Percentiles rank a stretch among this genome's conserved stretches.
These are phyloP conservation scores for Hypsopygia costalis DNA, from an alignment of 2,888 invertebrate species.

Conservation along the genomic window DNA sequence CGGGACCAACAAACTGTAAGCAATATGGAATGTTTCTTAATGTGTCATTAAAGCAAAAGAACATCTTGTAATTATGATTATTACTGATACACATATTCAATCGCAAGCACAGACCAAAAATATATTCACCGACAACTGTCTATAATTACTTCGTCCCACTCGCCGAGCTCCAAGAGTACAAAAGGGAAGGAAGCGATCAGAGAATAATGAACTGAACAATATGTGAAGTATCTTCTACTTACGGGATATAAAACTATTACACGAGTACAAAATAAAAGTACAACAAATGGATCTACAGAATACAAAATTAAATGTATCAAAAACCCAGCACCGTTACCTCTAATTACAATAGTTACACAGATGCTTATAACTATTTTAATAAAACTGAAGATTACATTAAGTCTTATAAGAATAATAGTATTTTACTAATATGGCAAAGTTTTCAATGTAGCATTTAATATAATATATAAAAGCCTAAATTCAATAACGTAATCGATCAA, in stretches of 20 bases:
- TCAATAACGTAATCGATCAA: constrained; percentile 53
- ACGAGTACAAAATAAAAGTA: constrained; percentile 67
- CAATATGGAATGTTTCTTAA: constrained; percentile 74
- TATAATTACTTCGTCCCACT: constrained; percentile 15
- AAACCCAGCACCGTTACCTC: constrained; percentile 77
- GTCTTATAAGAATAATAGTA: constrained; percentile 74
- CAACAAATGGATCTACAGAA: constrained; percentile 67
- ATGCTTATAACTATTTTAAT: constrained; percentile 57
- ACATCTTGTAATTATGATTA: constrained; percentile 18
- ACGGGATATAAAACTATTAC: constrained; percentile 61
- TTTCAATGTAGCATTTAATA: constrained; percentile 76
- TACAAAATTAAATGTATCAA: constrained; percentile 69
- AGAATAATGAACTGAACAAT: constrained; percentile 72
- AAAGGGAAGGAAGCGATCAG: constrained; percentile 21
- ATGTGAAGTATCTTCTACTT: constrained; percentile 56
- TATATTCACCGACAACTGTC: constrained; percentile 15
- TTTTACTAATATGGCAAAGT: constrained; percentile 80
- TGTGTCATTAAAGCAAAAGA: constrained; percentile 37
- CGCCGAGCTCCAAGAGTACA: constrained; percentile 14
- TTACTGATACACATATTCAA: constrained; percentile 19
- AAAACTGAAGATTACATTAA: constrained; percentile 66
- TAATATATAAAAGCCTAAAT: constrained; percentile 49
- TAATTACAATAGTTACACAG: constrained; percentile 73
- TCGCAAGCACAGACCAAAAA: constrained; percentile 28
- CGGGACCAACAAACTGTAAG: constrained; percentile 38